Base-by-base conservation (phyloP, 1,140 invertebrate genomes). In the Battus philenor region DNA sequence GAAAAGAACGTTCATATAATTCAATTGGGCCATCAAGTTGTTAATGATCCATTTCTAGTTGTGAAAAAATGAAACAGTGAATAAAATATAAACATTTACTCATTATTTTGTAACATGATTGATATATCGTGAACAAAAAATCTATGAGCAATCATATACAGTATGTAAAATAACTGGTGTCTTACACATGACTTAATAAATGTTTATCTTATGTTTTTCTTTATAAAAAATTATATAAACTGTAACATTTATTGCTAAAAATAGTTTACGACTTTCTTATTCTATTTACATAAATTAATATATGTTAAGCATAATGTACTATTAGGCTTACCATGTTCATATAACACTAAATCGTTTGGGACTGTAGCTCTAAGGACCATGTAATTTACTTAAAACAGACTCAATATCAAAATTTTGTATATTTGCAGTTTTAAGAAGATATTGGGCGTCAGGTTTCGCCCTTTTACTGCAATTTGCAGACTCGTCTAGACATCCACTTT, bases 391-490 rank as follows among this genome's bases (percentile, higher is more conserved):
- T 17, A 84, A 49, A 9, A 84, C 78, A 8, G 78, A 68, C 53
- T 84, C 80, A n/a, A 84, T 84, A 59, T 84, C 80, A 20, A 84
- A 73, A 61, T 84, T 80, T 49, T 80, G 78, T 48, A 84, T 80
- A 44, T 67, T 78, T 1, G 74, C 59, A n/a, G 74, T 69, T 47
- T 71, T 68, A 7, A 83, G 49, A 24, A 81, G 43, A 44, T 74
- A 75, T 15, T 75, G 60, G 2, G 75, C 44, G 16, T 80, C 75
- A 2, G 67, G 47, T 54, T 81, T 84, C 0, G 55, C 53, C 44
- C 60, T 74, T 45, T 80, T 84, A 26, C 7, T 56, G 13, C 54
- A 56, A 39, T 39, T 59, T 5, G 48, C 24, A n/a, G 64, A 54
- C 15, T 82, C 73, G 7, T 81, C 69, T 5, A 65, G 54, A 4